Percentiles rank a stretch among this genome's conserved stretches.
Conservation (phyloP, 1,140 invertebrate genomes). For the Dufourea novaeangliae region DNA sequence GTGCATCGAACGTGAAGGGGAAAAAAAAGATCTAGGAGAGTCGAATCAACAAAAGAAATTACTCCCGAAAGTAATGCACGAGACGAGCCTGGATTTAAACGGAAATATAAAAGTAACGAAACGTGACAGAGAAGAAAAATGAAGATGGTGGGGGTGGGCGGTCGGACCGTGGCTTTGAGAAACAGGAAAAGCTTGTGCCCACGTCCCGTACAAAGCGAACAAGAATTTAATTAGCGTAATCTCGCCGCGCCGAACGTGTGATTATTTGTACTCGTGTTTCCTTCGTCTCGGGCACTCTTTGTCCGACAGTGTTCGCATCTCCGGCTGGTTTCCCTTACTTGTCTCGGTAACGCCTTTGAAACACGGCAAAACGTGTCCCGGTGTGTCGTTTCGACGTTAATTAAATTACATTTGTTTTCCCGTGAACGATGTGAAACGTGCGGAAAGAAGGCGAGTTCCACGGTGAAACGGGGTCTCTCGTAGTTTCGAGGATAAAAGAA, state of each 20-base stretch:
- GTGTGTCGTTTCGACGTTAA: slow-evolving; percentile 10
- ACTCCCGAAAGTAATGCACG: not conserved
- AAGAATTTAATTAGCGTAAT: slow-evolving; percentile 35
- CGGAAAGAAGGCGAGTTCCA: not conserved
- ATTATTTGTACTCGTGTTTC: slow-evolving; percentile 8
- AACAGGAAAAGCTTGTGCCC: not conserved
- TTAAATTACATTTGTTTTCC: slow-evolving; percentile 12
- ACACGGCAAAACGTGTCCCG: too few species aligned
- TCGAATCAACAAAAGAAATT: not conserved
- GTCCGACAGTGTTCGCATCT: not conserved
- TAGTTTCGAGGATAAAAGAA: not conserved
- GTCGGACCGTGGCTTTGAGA: not conserved
- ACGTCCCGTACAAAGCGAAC: not conserved
- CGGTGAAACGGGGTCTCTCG: not conserved
- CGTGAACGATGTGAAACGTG: not conserved
- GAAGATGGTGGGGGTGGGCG: not conserved
- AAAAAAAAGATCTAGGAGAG: not conserved
- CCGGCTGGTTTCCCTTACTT: not conserved
- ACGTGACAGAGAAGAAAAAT: not conserved
- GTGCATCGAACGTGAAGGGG: too few species aligned
- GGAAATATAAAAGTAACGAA: not conserved
- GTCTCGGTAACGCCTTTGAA: slow-evolving; percentile 5
- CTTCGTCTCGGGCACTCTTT: not conserved
- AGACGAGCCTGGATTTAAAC: not conserved
- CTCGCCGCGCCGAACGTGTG: not conserved